These are phyloP conservation scores for Pseudomyrmex dendroicus DNA, from an alignment of 1,140 invertebrate genomes.

Conservation along the genomic window DNA sequence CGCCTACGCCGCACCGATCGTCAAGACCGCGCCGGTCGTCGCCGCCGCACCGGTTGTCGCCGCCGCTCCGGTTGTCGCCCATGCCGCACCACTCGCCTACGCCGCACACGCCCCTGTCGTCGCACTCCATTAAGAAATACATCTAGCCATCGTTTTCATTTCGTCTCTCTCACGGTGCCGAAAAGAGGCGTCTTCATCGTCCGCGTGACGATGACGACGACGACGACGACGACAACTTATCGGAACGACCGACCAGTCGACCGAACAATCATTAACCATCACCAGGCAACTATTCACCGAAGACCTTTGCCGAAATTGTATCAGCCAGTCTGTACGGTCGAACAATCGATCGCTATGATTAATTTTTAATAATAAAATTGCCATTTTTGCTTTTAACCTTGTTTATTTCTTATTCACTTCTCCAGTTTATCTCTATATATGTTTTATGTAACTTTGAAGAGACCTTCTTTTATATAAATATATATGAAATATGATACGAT, in stretches of 20 bases:
- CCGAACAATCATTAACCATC: slow-evolving; percentile 20
- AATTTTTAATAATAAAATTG: slow-evolving; percentile 47
- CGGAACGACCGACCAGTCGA: slow-evolving; percentile 48
- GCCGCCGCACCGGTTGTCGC: slow-evolving; percentile 58
- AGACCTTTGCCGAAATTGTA: slow-evolving; percentile 25
- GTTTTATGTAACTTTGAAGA: no score
- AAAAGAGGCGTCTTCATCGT: not conserved
- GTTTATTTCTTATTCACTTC: not conserved
- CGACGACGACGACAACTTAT: slow-evolving; percentile 8
- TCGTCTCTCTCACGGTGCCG: not conserved
- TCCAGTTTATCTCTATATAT: not conserved
- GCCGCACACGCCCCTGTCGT: slow-evolving; percentile 82
- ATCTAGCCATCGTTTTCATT: not conserved
- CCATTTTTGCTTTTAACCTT: slow-evolving; percentile 37
- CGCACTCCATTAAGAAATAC: slow-evolving; percentile 68
- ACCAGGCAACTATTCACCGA: not conserved
- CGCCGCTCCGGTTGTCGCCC: slow-evolving; percentile 59
- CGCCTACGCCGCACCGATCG: slow-evolving; percentile 61
- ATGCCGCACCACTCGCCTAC: slow-evolving; percentile 77
- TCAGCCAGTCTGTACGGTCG: not conserved
- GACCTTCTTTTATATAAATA: no score
- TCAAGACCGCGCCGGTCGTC: slow-evolving; percentile 54
- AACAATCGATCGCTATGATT: slow-evolving; percentile 40
- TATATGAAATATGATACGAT: no score
- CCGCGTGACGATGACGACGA: not conserved